Percentiles rank a stretch among this genome's conserved stretches.
Conservation (phyloP, 2,113 vertebrate species). For the Neodon shergylaensis region DNA sequence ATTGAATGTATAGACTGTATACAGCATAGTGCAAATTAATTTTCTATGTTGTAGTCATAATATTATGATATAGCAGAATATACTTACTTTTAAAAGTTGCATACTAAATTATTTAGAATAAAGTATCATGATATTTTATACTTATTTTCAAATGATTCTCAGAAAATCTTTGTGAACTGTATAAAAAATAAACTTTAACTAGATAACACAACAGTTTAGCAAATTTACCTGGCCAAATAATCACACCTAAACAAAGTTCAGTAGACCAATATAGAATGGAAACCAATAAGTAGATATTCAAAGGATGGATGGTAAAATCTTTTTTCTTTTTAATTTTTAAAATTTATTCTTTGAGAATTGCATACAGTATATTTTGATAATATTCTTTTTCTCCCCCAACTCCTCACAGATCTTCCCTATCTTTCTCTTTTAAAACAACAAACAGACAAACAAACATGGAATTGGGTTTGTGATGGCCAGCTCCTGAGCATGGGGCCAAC, state of each 20-base stretch:
- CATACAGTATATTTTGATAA: background rate
- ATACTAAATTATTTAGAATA: background rate
- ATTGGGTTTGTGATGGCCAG: background rate
- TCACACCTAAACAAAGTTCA: background rate
- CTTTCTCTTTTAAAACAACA: background rate
- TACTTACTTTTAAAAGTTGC: background rate
- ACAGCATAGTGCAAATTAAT: background rate
- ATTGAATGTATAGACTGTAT: background rate
- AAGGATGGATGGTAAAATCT: background rate
- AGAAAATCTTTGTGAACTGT: background rate
- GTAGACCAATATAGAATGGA: background rate
- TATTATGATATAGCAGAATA: background rate
- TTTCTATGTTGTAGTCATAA: background rate
- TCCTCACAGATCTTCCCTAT: background rate
- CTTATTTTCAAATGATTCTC: slow-evolving; percentile 14
- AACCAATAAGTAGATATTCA: background rate
- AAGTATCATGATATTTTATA: background rate
- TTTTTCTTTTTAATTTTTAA: background rate
- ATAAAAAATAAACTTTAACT: background rate
- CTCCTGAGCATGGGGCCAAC: background rate
- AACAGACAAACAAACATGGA: background rate
- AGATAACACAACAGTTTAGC: background rate
- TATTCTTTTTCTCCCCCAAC: background rate
- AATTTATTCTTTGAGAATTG: background rate
- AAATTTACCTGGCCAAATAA: background rate